phyloP scores from a whole-genome alignment of 2,888 invertebrate species.

The Leptothorax acervorum region DNA sequence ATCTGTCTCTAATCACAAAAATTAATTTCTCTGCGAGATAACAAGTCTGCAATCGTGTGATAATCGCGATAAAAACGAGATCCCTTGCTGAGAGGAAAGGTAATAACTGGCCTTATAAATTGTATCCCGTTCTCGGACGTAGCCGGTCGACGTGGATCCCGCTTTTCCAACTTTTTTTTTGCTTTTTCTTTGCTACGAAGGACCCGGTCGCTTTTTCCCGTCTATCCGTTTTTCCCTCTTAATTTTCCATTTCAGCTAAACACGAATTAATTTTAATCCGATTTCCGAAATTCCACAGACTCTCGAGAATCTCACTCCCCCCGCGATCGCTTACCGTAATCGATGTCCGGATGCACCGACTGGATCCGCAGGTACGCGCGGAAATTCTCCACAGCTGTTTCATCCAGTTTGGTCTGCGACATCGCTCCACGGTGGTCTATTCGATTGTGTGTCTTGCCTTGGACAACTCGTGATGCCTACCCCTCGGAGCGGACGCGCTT shows the following conservation, averaged over 20 bases:
- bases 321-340: conserved; percentile 91
- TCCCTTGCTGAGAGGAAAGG: no score
- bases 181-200: neutral
- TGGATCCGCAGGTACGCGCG: conserved; percentile 94
- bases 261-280: neutral
- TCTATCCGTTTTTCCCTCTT: neutral
- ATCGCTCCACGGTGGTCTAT: conserved; percentile 69
- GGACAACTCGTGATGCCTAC: neutral
- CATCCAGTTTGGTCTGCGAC: conserved; percentile 79
- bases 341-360: conserved; percentile 94
- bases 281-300: neutral
- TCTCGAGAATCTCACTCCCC: neutral
- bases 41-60: no score
- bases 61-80: no score
- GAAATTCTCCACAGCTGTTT: conserved; percentile 91
- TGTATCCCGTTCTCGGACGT: conserved; percentile 65
- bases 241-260: neutral
- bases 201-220: neutral
- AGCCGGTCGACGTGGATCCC: conserved; percentile 27
- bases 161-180: neutral
- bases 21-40: no score
- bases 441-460: neutral
- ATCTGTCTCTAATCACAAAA: no score
- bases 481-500: neutral
- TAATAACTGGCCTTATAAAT: no score